Base-by-base conservation (phyloP, 1,140 invertebrate genomes). In the Drosophila navojoa region DNA sequence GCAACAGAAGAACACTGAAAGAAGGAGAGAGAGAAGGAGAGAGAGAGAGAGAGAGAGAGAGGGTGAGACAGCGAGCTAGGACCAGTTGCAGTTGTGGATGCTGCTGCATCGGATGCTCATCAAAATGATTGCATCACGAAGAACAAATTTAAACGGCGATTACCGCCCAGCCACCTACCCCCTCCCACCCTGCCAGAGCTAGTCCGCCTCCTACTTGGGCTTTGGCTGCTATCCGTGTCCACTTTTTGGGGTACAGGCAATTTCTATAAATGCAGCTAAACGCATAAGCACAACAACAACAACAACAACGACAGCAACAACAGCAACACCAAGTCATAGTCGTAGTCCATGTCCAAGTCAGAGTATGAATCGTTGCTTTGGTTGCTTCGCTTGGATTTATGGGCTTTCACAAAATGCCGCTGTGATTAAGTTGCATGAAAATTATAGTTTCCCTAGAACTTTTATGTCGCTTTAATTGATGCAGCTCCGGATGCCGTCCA, bases 101-200 rank as follows among this genome's bases (percentile, higher is more conserved):
- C 38, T 55, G 66, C 40, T 29, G 55, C 62, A 74, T 70, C 50
- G 60, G 60, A 75, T 71, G 76, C 77, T 79, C 76, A 77, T 75
- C 73, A 84, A 79, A 89, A 90, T 90, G 84, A 89, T 89, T 90
- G 85, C 85, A 90, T 85, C 84, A 89, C 84, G 84, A 90, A 90
- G 80, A 84, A 90, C 84, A 90, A 89, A 89, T 89, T 89, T 89
- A 87, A 89, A 78, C 72, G 60, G 80, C 80, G 85, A 89, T 90
- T 90, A 89, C 80, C 61, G 55, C 40, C 55, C 53, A 61, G 25
- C 35, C 42, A 44, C 52, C 53, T n/a, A n/a, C n/a, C n/a, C n/a
- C n/a, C n/a, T n/a, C n/a, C n/a, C n/a, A 42, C n/a, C n/a, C 52
- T 11, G 9, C 19, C 10, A 16, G 54, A 11, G 32, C 52, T 40